Base-by-base conservation (phyloP, 2,797 vertebrate species). In the Manis javanica region DNA sequence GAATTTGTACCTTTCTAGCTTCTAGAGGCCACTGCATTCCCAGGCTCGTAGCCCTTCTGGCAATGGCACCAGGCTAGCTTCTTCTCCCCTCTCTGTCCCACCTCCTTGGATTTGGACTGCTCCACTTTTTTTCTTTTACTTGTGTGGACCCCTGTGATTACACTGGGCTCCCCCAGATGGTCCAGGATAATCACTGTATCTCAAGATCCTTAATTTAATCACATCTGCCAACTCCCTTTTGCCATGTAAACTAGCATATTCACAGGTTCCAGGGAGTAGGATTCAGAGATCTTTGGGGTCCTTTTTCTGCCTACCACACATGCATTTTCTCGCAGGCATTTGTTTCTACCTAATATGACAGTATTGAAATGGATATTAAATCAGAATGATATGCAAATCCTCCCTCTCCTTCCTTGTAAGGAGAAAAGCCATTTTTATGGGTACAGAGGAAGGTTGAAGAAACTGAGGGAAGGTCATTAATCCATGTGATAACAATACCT, bases 341-440 rank as follows among this genome's bases (percentile, higher is more conserved):
- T 90, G 13, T 86, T 34, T 26, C 74, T 72, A 55, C 15, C 19
- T 26, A 49, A 31, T 34, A n/a, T 37, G 2, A 85, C 7, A 53
- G 21, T 11, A n/a, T 59, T 94, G 85, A 39, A 61, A 83, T 69
- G 78, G 7, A 51, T 46, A 37, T 19, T 78, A 63, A 90, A 19
- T 63, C n/a, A 72, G 55, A 46, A 74, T 81, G 77, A 63, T 77
- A 79, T 87, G 9, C 3, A 90, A 96, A 95, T 53, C 31, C 23
- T 84, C 39, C 31, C 10, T 68, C 26, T 13, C 11, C 18, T 95
- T 75, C 29, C 69, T 96, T 55, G 24, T 39, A 53, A 75, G 34
- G 53, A 93, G 53, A 84, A 84, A 84, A 24, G n/a, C 0, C 69
- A 64, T 77, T 75, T 77, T 74, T 57, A 69, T 84, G 34, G 31